phyloP scores from a whole-genome alignment of 2,113 vertebrate species.

The Cairina moschata region DNA sequence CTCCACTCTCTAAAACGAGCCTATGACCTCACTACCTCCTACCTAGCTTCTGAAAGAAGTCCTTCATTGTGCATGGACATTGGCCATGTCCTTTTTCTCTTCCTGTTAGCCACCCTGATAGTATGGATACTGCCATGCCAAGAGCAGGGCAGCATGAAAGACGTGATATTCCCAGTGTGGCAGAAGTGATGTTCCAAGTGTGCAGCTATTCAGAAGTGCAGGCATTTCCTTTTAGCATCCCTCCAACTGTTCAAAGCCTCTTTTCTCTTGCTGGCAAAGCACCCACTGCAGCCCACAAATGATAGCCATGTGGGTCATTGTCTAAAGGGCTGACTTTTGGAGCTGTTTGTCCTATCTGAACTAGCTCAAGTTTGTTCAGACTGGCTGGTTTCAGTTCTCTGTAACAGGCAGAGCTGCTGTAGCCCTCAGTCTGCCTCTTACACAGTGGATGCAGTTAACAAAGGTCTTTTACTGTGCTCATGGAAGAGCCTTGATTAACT shows the following conservation, averaged over 20 bases:
- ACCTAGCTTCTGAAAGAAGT: not conserved
- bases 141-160: not conserved
- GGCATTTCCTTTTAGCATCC: slow-evolving; percentile 34
- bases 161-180: not conserved
- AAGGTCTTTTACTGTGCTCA: not conserved
- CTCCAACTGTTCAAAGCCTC: not conserved
- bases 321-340: not conserved
- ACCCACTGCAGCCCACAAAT: not conserved
- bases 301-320: not conserved
- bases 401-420: not conserved
- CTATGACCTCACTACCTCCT: not conserved
- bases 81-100: not conserved
- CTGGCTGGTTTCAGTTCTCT: not conserved
- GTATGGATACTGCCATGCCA: not conserved
- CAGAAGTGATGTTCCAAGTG: not conserved
- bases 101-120: not conserved
- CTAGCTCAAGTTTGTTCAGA: not conserved
- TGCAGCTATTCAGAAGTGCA: slow-evolving; percentile 7
- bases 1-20: not conserved
- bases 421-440: not conserved
- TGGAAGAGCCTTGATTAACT: not conserved
- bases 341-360: not conserved
- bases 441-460: not conserved
- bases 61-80: not conserved
- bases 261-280: not conserved